A percentile compares a stretch with the other conserved stretches of the same genome.
phyloP scores from a whole-genome alignment of 2,797 vertebrate genomes.

The Ceryle rudis region DNA sequence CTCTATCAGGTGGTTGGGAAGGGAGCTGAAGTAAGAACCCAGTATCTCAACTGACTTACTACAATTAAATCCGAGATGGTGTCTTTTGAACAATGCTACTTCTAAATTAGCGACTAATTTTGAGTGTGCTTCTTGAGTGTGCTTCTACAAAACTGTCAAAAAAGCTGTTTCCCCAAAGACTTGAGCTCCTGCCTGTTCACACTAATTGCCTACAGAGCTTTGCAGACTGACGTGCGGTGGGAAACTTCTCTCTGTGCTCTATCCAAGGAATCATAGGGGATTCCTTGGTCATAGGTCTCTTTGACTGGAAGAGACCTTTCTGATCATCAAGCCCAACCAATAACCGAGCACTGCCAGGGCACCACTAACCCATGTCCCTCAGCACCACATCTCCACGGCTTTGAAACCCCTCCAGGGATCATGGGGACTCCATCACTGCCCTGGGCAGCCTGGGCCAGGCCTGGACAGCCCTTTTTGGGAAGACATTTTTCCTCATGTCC shows the following conservation, averaged over 20 bases:
- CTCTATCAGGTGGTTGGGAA: background rate
- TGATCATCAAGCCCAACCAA: background rate
- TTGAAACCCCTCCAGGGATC: too few relatives aligned
- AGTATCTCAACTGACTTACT: background rate
- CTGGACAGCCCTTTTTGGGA: too few relatives aligned
- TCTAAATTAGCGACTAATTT: background rate
- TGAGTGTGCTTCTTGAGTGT: background rate
- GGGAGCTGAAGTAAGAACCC: background rate
- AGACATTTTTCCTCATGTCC: too few relatives aligned
- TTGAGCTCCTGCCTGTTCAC: background rate
- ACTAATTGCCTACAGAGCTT: background rate
- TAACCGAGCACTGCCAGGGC: too few relatives aligned
- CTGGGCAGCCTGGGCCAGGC: too few relatives aligned
- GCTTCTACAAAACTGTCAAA: background rate
- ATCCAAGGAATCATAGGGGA: background rate
- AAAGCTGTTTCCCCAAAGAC: background rate
- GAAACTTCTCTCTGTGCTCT: background rate
- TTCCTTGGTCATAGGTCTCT: too few relatives aligned
- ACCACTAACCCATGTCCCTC: too few relatives aligned
- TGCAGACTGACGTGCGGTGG: rapidly evolving
- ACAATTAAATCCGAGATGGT: background rate
- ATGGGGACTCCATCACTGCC: too few relatives aligned
- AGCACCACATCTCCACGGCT: too few relatives aligned
- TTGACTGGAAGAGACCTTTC: background rate
- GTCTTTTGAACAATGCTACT: background rate